Base-by-base conservation (phyloP, 2,888 invertebrate genomes). In the Pycnomerus fuliginosus region DNA sequence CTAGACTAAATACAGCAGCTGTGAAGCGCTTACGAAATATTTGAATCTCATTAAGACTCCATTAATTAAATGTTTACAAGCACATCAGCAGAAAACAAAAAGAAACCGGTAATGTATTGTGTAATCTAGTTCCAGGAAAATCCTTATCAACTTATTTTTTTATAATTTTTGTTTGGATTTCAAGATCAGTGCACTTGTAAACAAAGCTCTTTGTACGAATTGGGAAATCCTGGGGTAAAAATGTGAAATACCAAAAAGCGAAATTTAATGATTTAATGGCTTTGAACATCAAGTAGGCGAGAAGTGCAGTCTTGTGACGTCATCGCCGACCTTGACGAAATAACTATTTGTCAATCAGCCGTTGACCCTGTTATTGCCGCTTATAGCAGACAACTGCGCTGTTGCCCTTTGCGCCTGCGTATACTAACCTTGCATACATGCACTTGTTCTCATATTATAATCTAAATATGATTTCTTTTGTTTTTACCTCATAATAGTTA, bases 321-420 rank as follows among this genome's bases (percentile, higher is more conserved):
- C 66, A 66, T 56, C 38, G 41, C 36, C 67, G 68, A 65, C 70
- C 70, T 69, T 70, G 68, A 66, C 60, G 64, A 66, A 67, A 68
- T 66, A 67, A 65, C 64, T 65, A 68, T 68, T 69, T 69, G 66
- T 69, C 69, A 69, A 68, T 68, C 68, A 70, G 69, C 59, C 70
- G 65, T 66, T 69, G 70, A 70, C 68, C 70, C 67, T 67, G 63
- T 64, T 67, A 66, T 65, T 67, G 64, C 60, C 53, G 58, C 53
- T 55, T 45, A 52, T 50, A 52, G 48, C 50, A 55, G 54, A 55
- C 54, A 50, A 55, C 48, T 52, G 54, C 54, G 50, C 28, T 48
- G 48, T 36, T 37, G 38, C 30, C 30, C 35, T 42, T 8, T 39
- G 41, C 52, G 52, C 52, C 28, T 44, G 51, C 51, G 47, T 51